These are phyloP conservation scores for Griposia aprilina DNA, from an alignment of 2,888 invertebrate genomes.

Conservation along the genomic window DNA sequence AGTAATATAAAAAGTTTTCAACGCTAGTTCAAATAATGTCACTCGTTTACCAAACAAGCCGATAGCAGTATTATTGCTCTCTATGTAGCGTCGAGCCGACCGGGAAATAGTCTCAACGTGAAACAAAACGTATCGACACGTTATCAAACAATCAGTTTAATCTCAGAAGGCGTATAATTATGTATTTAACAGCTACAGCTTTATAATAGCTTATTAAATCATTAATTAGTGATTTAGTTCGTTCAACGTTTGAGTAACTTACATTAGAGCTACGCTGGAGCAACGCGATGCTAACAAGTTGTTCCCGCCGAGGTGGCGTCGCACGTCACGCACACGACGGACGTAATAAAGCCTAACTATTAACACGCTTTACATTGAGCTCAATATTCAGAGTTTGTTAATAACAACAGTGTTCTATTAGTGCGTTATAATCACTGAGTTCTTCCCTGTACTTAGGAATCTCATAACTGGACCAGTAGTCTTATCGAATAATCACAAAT, in stretches of 20 bases:
- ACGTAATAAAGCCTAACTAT: conserved; percentile 68
- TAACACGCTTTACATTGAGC: conserved; percentile 73
- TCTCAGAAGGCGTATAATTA: conserved; percentile 82
- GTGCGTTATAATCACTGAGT: conserved; percentile 75
- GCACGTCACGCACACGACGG: conserved; percentile 67
- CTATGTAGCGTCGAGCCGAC: conserved; percentile 73
- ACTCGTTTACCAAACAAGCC: conserved; percentile 77
- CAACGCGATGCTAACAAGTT: conserved; percentile 81
- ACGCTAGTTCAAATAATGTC: conserved; percentile 78
- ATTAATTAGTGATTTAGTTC: conserved; percentile 80
- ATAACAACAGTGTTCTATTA: conserved; percentile 72
- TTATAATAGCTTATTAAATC: conserved; percentile 79
- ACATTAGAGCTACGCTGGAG: conserved; percentile 80
- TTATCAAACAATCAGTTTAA: conserved; percentile 75
- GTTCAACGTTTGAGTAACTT: conserved; percentile 80
- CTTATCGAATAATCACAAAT: conserved; percentile 74
- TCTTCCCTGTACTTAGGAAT: conserved; percentile 81
- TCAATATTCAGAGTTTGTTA: conserved; percentile 67
- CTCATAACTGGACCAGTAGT: conserved; percentile 76
- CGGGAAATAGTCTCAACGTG: conserved; percentile 66
- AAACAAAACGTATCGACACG: conserved; percentile 64
- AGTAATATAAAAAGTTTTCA: conserved; percentile 81
- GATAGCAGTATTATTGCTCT: conserved; percentile 81
- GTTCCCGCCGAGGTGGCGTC: conserved; percentile 82
- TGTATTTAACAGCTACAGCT: conserved; percentile 82